Base-by-base conservation (phyloP, 2,888 invertebrate species). In the Drosophila pseudotalamancana region DNA sequence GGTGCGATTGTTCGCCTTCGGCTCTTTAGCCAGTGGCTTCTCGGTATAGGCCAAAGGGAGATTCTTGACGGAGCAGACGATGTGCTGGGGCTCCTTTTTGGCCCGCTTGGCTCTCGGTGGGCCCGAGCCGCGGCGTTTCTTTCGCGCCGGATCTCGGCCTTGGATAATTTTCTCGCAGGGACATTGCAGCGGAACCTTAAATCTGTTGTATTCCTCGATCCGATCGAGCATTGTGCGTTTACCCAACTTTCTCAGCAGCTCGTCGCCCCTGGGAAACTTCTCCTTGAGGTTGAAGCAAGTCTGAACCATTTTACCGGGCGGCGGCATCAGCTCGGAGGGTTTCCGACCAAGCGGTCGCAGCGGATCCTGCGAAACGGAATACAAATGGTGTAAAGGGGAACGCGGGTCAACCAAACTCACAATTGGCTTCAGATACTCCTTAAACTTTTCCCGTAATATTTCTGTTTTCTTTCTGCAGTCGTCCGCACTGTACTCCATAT, bases 301-400 rank as follows among this genome's bases (percentile, higher is more conserved):
- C 11, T 46, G 45, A 5, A 8, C 9, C 2, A 11, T 9, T 21
- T 3, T 2, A 8, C 21, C 45, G 5, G 31, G 31, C 43, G 18
- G 19, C 12, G 43, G 43, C 43, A 43, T 43, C 29, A 43, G 18
- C 0, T 29, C 39, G 4, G 43, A 6, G 11, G 43, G n/a, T n/a
- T 29, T 11, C 3, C 29, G 45, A 6, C 46, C 46, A 6, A 45
- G 31, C 9, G 45, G 45, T 6, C 21, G 46, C 32, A 34, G n/a
- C 14, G 46, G 32, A 32, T 32, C 46, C 46, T 32, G 32, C 14
- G 9, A 9, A 46, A 32, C 14, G 14, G 32, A 46, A 46, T 46
- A 14, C 12, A 45, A 45, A 6, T 23, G 32, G 12, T 9, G 32
- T 14, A 6, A 6, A 21, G 21, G 9, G 12, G 9, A 4, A 9